A percentile compares a stretch with the other conserved stretches of the same genome.
Conservation (phyloP, 2,888 invertebrate genomes). For the Pandemis heparana region DNA sequence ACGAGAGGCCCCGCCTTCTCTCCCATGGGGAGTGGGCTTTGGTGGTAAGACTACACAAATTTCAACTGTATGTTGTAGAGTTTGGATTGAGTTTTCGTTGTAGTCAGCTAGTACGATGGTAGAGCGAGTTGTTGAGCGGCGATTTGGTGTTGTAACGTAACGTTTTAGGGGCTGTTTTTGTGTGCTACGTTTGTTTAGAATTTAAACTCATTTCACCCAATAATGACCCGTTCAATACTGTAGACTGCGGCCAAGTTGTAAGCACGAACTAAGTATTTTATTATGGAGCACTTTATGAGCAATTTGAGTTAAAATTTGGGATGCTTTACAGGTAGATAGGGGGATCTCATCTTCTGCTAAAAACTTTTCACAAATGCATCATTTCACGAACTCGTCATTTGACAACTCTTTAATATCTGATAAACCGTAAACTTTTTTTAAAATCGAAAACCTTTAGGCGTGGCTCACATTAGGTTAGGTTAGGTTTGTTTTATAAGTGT, state of each 20-base stretch:
- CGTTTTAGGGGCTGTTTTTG: conserved; percentile 4
- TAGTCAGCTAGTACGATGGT: not conserved
- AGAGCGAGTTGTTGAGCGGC: not conserved
- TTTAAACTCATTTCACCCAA: conserved; percentile 40
- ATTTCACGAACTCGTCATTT: too few species aligned
- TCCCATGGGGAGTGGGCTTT: conserved; percentile 17
- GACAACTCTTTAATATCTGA: too few species aligned
- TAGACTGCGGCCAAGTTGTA: conserved; percentile 34
- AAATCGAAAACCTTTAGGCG: too few species aligned
- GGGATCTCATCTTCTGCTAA: too few species aligned
- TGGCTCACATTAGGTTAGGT: too few species aligned
- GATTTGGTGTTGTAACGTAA: conserved; percentile 1
- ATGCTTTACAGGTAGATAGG: not conserved
- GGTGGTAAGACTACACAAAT: not conserved
- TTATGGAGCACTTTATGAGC: conserved; percentile 35
- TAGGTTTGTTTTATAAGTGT: too few species aligned
- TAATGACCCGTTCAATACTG: conserved; percentile 42
- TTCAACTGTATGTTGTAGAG: not conserved
- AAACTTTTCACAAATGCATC: too few species aligned
- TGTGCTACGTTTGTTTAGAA: not conserved
- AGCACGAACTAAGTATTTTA: conserved; percentile 40
- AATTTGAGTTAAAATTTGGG: conserved; percentile 32
- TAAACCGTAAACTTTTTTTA: too few species aligned
- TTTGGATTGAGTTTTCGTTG: not conserved
- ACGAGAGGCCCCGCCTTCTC: conserved; percentile 20